These are phyloP conservation scores for Nyctereutes procyonoides DNA, from an alignment of 2,113 vertebrate species.

Conservation along the genomic window DNA sequence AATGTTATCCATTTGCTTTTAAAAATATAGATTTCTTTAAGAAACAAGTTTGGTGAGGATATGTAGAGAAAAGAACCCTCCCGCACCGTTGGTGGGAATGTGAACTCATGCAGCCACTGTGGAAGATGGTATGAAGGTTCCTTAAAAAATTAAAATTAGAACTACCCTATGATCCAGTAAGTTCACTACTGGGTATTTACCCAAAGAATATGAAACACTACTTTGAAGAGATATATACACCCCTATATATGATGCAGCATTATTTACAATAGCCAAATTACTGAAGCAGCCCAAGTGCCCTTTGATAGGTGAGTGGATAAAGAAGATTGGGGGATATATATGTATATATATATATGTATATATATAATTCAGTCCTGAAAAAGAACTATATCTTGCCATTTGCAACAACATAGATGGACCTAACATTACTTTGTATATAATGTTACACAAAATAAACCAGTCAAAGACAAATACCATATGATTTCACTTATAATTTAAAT, in stretches of 20 bases:
- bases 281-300: not conserved
- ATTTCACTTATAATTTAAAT: not conserved
- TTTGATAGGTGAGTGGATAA: not conserved
- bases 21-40: constrained; percentile 12
- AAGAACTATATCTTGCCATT: not conserved
- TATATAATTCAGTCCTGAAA: not conserved
- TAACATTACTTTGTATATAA: not conserved
- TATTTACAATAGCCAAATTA: not conserved
- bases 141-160: not conserved
- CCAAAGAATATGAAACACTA: not conserved
- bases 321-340: not conserved
- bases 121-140: not conserved
- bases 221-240: not conserved
- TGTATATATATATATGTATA: too few species aligned
- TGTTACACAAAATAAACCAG: not conserved
- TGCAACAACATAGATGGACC: not conserved
- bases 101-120: too few species aligned
- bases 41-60: not conserved
- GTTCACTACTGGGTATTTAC: not conserved
- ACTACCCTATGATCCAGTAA: not conserved
- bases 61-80: not conserved
- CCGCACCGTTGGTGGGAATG: not conserved
- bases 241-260: not conserved
- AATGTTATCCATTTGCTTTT: not conserved
- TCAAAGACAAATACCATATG: not conserved